phyloP scores from a whole-genome alignment of 1,140 invertebrate genomes.

The Lethrus apterus region DNA sequence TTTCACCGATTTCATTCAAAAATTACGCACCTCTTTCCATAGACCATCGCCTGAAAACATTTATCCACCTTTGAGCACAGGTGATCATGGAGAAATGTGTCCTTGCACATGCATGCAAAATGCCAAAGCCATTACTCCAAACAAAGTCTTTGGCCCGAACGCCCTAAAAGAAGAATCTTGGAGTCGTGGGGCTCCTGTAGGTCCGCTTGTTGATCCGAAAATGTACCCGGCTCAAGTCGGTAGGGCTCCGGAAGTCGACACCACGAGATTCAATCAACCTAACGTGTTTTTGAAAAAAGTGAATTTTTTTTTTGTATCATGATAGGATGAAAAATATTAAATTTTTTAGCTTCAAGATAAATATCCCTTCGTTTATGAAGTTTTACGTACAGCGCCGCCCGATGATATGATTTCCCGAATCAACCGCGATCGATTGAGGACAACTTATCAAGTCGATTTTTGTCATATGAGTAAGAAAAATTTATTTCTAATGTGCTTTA shows the following conservation, averaged over 20 bases:
- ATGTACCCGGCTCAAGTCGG: conserved; percentile 48
- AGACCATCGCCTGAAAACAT: conserved; percentile 8
- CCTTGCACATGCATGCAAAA: conserved; percentile 21
- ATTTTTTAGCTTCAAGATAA: conserved; percentile 46
- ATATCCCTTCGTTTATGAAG: conserved; percentile 52
- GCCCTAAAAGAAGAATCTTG: conserved; percentile 38
- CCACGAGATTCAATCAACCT: conserved; percentile 46
- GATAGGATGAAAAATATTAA: too few species aligned
- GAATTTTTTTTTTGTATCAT: conserved; percentile 5
- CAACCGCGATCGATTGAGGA: conserved; percentile 48
- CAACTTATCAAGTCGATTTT: conserved; percentile 52
- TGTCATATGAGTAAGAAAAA: conserved; percentile 45
- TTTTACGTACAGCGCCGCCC: conserved; percentile 45
- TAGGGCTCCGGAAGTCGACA: conserved; percentile 43
- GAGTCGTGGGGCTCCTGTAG: conserved; percentile 43
- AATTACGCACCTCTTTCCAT: neutral
- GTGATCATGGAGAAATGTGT: conserved; percentile 19
- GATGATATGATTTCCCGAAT: conserved; percentile 48
- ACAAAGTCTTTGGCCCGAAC: conserved; percentile 24
- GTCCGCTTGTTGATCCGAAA: conserved; percentile 51
- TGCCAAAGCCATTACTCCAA: conserved; percentile 2
- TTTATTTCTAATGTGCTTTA: conserved; percentile 11
- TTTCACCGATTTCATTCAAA: neutral
- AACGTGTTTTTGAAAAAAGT: conserved; percentile 50
- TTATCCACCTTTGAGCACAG: conserved; percentile 10